phyloP scores from a whole-genome alignment of 2,888 invertebrate species.

The Agonopterix heracliana region DNA sequence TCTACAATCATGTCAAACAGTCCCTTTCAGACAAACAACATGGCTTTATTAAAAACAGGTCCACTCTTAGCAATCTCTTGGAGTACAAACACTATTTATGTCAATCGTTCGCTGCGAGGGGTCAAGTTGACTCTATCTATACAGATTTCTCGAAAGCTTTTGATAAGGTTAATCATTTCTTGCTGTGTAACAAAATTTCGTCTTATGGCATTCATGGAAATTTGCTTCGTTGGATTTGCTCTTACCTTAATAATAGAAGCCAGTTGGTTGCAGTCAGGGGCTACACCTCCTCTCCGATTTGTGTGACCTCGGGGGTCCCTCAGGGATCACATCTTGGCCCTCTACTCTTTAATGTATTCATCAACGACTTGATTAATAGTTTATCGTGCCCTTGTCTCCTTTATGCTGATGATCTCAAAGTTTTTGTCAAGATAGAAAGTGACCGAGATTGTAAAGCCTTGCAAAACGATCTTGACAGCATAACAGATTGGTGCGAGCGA shows the following conservation, averaged over 20 bases:
- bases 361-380: conserved; percentile 1
- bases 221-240: conserved; percentile 1
- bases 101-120: not conserved
- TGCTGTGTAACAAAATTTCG: conserved; percentile 7
- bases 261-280: conserved; percentile 2
- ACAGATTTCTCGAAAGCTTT: conserved; percentile 15
- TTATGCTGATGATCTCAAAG: conserved; percentile 4
- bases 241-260: conserved; percentile 2
- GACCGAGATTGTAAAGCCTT: not conserved
- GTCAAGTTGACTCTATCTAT: conserved; percentile 7
- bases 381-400: not conserved
- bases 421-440: not conserved
- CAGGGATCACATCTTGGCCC: conserved; percentile 7
- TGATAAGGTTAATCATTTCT: conserved; percentile 11
- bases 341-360: conserved; percentile 4
- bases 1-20: not conserved
- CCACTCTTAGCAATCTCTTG: conserved; percentile 2
- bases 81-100: not conserved
- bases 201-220: conserved; percentile 6
- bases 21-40: conserved; percentile 1
- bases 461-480: not conserved
- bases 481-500: not conserved
- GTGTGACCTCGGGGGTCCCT: conserved; percentile 5
- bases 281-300: not conserved
- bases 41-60: conserved; percentile 2